phyloP scores from a whole-genome alignment of 2,113 vertebrate species.

The Sphyrna mokarran region DNA sequence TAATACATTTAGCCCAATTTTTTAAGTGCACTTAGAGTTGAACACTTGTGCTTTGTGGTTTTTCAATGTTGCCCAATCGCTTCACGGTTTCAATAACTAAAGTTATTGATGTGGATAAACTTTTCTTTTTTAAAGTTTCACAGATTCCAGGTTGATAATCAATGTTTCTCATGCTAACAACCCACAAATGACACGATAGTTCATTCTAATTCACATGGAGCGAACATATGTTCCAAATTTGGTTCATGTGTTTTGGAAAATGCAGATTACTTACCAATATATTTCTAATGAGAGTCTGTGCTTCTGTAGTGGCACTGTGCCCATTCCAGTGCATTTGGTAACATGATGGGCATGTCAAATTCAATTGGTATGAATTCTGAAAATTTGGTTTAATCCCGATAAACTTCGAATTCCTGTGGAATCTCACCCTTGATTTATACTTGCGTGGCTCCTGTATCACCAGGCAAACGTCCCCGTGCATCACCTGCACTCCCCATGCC shows the following conservation, averaged over 20 bases:
- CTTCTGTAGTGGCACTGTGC: background rate
- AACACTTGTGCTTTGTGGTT: background rate
- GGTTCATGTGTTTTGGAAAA: background rate
- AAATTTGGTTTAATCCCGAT: background rate
- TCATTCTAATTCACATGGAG: background rate
- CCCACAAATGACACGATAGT: background rate
- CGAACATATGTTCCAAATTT: background rate
- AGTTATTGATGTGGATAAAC: background rate
- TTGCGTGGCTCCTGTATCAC: background rate
- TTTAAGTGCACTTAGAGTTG: background rate
- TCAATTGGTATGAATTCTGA: background rate
- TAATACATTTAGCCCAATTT: background rate
- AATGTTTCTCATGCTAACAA: background rate
- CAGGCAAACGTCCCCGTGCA: background rate
- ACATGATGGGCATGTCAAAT: background rate
- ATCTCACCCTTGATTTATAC: background rate
- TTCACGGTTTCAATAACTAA: background rate
- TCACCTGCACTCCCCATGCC: too few relatives aligned
- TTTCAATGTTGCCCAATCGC: background rate
- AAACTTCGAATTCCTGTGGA: background rate
- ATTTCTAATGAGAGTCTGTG: background rate
- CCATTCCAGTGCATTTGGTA: background rate
- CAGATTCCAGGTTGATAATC: background rate
- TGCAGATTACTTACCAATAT: background rate
- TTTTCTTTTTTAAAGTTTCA: background rate